Evolutionary conservation across 2,888 invertebrate species (phyloP), one percentile per base, ranked within the genome.

Genomic region (Ormyrus labotus): DNA sequence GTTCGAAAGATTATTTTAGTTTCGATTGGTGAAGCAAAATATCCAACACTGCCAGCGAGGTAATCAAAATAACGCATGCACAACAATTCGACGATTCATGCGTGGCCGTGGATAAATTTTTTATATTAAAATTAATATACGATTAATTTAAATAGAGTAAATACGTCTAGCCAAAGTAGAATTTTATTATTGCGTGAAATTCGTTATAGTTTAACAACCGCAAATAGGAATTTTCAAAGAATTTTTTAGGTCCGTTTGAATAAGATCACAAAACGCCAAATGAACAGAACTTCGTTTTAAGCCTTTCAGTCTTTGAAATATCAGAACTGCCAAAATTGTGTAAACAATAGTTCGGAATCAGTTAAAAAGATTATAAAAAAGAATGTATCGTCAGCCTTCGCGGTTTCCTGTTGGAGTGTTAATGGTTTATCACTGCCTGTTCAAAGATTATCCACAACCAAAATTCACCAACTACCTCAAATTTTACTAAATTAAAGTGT

Each of bases 261-360:
- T 51, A 61, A 63, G 19, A 64, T 63, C 19, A 47, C 50, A 67
- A 69, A 68, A 55, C 51, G 13, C 9, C 50, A 70, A 77, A 69
- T 67, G 10, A 76, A 10, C 11, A n/a, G 58, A 76, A 69, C 47
- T 68, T 61, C 51, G 50, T 55, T 69, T 34, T 3, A 34, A 34
- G 7, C 6, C 64, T 55, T 34, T 77, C 76, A 77, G 76, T 77
- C 76, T 77, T 75, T 50, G 5, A 70, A 77, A 77, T 55, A 55
- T 64, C 34, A 45, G 58, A 67, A 68, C 55, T 63, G 61, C 53
- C 61, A 45, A 75, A 60, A 58, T 48, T 6, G 53, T n/a, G 50
- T 68, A 72, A 72, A 72, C 53, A 13, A 51, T 51, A 67, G 34
- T 58, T 53, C 7, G 45, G 6, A 19, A 74, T 57, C 47, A 8